These are phyloP conservation scores for Buceros bicornis DNA, from an alignment of 2,797 vertebrate genomes.

Conservation along the genomic window DNA sequence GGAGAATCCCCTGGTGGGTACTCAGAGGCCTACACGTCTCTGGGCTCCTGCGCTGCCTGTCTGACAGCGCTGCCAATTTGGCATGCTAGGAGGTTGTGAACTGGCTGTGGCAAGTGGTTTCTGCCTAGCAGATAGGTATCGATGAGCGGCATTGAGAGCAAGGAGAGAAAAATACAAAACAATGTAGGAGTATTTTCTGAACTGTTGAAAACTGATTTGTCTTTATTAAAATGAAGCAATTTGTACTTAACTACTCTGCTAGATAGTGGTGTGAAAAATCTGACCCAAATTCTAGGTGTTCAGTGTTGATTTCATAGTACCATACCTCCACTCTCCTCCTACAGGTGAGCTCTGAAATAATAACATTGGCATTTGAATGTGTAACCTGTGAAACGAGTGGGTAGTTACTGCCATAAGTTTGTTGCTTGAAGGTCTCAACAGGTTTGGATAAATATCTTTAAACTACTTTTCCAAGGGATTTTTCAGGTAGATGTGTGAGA, in stretches of 20 bases:
- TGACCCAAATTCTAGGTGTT: not conserved
- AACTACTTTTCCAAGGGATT: not conserved
- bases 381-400: not conserved
- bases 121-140: not conserved
- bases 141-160: not conserved
- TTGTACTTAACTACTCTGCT: not conserved
- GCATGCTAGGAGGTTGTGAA: fast-evolving
- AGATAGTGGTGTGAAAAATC: not conserved
- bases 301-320: not conserved
- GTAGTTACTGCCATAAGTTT: not conserved
- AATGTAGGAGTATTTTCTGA: not conserved
- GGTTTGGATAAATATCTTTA: not conserved
- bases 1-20: not conserved
- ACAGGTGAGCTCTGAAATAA: not conserved
- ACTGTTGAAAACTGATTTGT: not conserved
- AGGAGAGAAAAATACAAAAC: not conserved
- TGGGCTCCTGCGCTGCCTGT: not conserved
- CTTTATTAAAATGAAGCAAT: not conserved
- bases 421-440: not conserved
- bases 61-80: fast-evolving
- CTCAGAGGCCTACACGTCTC: fast-evolving
- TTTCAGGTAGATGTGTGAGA: not conserved
- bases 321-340: not conserved
- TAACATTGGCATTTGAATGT: not conserved
- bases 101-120: not conserved